phyloP scores from a whole-genome alignment of 1,140 invertebrate species.

The Drosophila gunungcola region DNA sequence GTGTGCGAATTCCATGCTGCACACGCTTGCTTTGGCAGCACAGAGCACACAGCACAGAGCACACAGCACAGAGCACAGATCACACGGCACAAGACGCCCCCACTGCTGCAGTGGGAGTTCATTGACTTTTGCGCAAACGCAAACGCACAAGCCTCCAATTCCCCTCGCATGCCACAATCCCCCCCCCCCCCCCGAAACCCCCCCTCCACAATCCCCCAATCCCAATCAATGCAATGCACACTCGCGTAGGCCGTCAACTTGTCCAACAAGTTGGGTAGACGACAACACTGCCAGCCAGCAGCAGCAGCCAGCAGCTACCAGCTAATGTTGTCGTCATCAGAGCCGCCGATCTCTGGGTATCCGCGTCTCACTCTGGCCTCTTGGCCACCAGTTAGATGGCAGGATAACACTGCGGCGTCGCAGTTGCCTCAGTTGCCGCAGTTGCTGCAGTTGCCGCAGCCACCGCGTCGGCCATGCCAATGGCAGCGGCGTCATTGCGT shows the following conservation, averaged over 20 bases:
- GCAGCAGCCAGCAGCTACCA: conserved; percentile 28
- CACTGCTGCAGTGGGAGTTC: conserved; percentile 56
- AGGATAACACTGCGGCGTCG: conserved; percentile 47
- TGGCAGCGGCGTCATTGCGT: conserved; percentile 78
- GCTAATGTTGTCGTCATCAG: conserved; percentile 69
- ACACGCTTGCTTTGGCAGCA: conserved; percentile 33
- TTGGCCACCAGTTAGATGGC: conserved; percentile 49
- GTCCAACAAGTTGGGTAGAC: conserved; percentile 81
- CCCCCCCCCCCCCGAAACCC: background rate
- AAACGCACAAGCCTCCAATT: conserved; percentile 82
- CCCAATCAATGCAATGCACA: conserved; percentile 77
- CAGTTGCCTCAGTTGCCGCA: conserved; percentile 4
- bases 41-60: no score
- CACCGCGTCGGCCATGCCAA: conserved; percentile 60
- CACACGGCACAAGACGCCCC: conserved; percentile 20
- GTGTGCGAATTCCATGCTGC: conserved; percentile 62
- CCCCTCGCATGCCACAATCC: conserved; percentile 14
- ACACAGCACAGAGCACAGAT: background rate
- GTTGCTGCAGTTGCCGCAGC: conserved; percentile 3
- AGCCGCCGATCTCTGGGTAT: conserved; percentile 26
- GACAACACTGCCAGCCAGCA: conserved; percentile 28
- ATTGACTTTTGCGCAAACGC: conserved; percentile 81
- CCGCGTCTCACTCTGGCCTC: conserved; percentile 22
- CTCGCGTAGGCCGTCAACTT: conserved; percentile 81
- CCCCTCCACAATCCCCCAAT: background rate